Evolutionary conservation across 2,113 vertebrate genomes (phyloP).

Genomic region (Talpa occidentalis): DNA sequence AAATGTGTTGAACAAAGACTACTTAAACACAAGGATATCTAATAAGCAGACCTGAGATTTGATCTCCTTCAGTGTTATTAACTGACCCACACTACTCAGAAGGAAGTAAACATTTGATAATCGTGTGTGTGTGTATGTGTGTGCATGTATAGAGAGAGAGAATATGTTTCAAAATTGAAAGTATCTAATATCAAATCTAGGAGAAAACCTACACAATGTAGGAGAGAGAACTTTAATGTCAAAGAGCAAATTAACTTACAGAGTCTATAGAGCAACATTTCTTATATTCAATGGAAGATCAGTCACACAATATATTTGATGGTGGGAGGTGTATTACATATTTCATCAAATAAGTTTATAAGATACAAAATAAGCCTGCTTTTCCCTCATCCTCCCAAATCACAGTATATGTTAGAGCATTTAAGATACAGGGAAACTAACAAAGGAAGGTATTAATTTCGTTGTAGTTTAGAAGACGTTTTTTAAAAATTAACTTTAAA

Average conservation of each 20-base stretch:
- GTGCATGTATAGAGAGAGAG: not conserved
- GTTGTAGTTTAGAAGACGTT: not conserved
- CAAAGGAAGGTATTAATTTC: not conserved
- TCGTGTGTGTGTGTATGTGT: too few relatives aligned
- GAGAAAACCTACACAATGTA: not conserved
- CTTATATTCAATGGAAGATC: not conserved
- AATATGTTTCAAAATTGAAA: not conserved
- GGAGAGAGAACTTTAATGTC: not conserved
- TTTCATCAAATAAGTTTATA: not conserved
- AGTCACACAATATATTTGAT: not conserved
- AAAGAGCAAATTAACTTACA: not conserved
- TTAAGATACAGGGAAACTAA: not conserved
- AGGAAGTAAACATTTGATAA: not conserved
- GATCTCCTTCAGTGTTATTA: not conserved
- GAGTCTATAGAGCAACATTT: not conserved
- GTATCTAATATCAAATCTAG: not conserved
- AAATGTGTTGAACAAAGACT: not conserved
- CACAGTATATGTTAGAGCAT: not conserved
- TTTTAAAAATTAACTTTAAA: not conserved
- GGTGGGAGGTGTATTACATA: rapidly evolving
- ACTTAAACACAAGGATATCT: not conserved
- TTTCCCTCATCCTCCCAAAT: not conserved
- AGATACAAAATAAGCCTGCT: not conserved
- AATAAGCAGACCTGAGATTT: not conserved
- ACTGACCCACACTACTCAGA: not conserved